Base-by-base conservation (phyloP, 2,113 vertebrate genomes). In the human region DNA sequence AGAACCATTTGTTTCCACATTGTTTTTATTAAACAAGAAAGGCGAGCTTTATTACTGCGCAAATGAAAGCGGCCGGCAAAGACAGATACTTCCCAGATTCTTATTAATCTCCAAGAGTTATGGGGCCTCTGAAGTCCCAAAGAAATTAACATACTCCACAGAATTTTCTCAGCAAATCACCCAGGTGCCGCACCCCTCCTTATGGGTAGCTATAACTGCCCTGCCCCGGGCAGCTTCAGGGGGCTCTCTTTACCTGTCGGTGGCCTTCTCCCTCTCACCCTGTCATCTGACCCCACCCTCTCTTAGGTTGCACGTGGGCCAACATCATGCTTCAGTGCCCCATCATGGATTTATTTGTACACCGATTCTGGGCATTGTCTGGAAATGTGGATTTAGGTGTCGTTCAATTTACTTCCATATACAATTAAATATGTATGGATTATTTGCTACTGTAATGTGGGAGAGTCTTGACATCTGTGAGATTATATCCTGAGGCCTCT, bases 11-110 rank as follows among this genome's bases (percentile, higher is more conserved):
- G 98, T 99, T 99, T 99, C 98, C 97, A 98, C 98, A 98, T 99
- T 99, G 99, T 99, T 99, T 99, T 99, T 99, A 99, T 99, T 99
- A 99, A 99, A 98, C 98, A 99, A 99, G 98, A 99, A 99, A 99
- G 98, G 98, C 79, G 95, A 99, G 98, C 98, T 99, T 99, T 99
- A 99, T 99, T 99, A 99, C 98, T 98, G 98, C 82, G 22, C 99
- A 99, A 99, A 99, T 99, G 99, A 99, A 99, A 99, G 98, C 98
- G 99, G 99, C 98, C 98, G 97, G 94, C 98, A 98, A 98, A 99
- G 99, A 99, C 98, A 99, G 98, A 98, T 99, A 99, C 98, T 98
- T 99, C 96, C 98, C 96, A 98, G 98, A 98, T 99, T 98, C 98
- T 99, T 99, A 99, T 99, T 99, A 99, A 99, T 99, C 98, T 99